Evolutionary conservation across 2,113 vertebrate species (phyloP), one percentile per base, ranked within the genome.

Genomic region (Lagopus leucura): DNA sequence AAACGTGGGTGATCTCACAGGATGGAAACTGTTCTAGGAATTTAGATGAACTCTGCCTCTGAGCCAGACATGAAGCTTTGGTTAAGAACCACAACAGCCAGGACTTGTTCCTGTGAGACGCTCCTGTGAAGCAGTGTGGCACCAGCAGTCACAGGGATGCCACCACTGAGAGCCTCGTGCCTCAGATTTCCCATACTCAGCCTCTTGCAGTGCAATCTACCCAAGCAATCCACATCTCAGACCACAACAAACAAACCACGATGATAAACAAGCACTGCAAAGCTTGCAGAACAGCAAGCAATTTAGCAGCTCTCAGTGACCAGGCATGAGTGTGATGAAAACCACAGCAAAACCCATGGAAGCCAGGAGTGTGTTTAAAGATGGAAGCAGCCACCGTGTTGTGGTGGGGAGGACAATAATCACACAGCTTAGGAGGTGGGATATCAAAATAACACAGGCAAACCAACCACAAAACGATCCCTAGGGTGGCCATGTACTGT

Each of bases 311-410:
- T 72, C 40, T 5, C 7, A 13, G 81, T 0, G 42, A 63, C 34
- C 10, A 2, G n/a, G 20, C 24, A 2, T 0, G 18, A 73, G 42
- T 0, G 11, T 8, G 15, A 67, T 30, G 60, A 8, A 72, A 86
- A 80, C 86, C 34, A 1, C 57, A 71, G 76, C 28, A 48, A 64
- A 48, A n/a, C 48, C 34, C 38, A 13, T 14, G 1, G 7, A 21
- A 45, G 75, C 25, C 82, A 84, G 40, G 73, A 60, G 83, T 27
- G 30, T 40, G 43, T 64, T 89, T 52, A 24, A 16, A 32, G 36
- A 21, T 2, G 63, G 61, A 64, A 40, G 58, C 32, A 13, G 36
- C 48, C 19, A 27, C 24, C 1, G 2, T 3, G 15, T 8, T 27
- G 61, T 0, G 42, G 55, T 0, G 38, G 50, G n/a, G 85, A 43